A percentile compares a stretch with the other conserved stretches of the same genome.
Evolutionary conservation across 2,113 vertebrate genomes (phyloP).

Genomic region (Reinhardtius hippoglossoides): DNA sequence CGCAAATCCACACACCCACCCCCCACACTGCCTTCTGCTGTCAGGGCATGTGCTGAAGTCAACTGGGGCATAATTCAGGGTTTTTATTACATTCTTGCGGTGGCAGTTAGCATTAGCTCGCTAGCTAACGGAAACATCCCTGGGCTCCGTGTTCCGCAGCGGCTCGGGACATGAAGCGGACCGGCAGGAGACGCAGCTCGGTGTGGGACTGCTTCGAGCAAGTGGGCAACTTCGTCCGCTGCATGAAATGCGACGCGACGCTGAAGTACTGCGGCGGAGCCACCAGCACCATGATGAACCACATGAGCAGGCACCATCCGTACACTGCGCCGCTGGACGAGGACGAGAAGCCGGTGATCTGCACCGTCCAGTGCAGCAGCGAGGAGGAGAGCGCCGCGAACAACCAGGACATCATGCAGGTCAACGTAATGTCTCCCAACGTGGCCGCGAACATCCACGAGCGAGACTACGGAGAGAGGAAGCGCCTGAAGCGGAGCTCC

Average conservation of each 20-base stretch:
- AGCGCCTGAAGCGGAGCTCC: conserved; percentile 62
- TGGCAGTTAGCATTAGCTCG: conserved; percentile 7
- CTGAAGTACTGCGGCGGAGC: conserved; percentile 70
- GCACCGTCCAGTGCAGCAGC: conserved; percentile 24
- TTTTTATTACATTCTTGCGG: neutral
- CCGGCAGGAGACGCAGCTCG: conserved; percentile 60
- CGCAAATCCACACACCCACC: neutral
- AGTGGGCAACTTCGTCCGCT: conserved; percentile 57
- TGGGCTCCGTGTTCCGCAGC: neutral
- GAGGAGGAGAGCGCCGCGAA: conserved; percentile 31
- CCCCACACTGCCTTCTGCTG: neutral
- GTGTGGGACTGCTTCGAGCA: conserved; percentile 72
- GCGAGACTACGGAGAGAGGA: conserved; percentile 46
- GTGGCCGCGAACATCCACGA: conserved; percentile 9
- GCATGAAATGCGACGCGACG: conserved; percentile 58
- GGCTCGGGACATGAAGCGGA: conserved; percentile 49
- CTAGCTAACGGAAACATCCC: neutral
- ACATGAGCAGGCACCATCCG: conserved; percentile 54
- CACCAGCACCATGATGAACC: conserved; percentile 71
- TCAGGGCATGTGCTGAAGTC: neutral
- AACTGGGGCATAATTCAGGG: neutral
- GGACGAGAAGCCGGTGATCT: conserved; percentile 56
- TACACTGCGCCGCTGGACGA: conserved; percentile 28
- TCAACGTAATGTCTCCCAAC: conserved; percentile 13
- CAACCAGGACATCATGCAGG: conserved; percentile 34